Base-by-base conservation (phyloP, 2,888 invertebrate genomes). In the Zhuqinia jingwanae region DNA sequence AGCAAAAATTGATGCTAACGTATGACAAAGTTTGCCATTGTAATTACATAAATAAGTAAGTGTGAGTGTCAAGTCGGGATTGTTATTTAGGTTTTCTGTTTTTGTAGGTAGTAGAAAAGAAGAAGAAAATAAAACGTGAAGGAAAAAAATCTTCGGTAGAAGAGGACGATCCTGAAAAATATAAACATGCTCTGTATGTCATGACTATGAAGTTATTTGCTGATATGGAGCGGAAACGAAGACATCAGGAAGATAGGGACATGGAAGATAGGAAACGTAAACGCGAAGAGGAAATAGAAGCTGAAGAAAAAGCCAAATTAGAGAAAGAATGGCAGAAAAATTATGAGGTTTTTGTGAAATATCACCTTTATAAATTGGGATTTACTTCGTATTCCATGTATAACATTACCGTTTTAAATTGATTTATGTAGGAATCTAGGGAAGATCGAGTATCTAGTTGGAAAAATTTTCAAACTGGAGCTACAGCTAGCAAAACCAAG, bases 311-410 rank as follows among this genome's bases (percentile, higher is more conserved):
- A 91, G 94, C 95, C 87, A 96, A 97, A 87, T 93, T 96, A 70
- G 97, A 99, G 92, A 96, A 97, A 91, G 99, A 99, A 92, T 99
- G 98, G 98, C 97, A 98, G 90, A 98, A 98, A 92, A 99, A 99
- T 93, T 99, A 98, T 93, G 99, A 99, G 94, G 96, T 96, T 11
- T 17, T 6, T 5, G 36, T 36, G 2, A 2, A 42, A 47, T 11
- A 36, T 22, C 10, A 36, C 20, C 5, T 75, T 56, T 3, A 70
- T n/a, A n/a, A n/a, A n/a, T n/a, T n/a, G n/a, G n/a, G n/a, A n/a
- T n/a, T n/a, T n/a, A n/a, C n/a, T n/a, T n/a, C n/a, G n/a, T n/a
- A n/a, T n/a, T n/a, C n/a, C n/a, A n/a, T n/a, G n/a, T n/a, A n/a
- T n/a, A n/a, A n/a, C n/a, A n/a, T n/a, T n/a, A n/a, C n/a, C n/a